These are phyloP conservation scores for Nesometra sesokonis DNA, from an alignment of 35 echinoderm and acorn worm species.

Conservation along the genomic window DNA sequence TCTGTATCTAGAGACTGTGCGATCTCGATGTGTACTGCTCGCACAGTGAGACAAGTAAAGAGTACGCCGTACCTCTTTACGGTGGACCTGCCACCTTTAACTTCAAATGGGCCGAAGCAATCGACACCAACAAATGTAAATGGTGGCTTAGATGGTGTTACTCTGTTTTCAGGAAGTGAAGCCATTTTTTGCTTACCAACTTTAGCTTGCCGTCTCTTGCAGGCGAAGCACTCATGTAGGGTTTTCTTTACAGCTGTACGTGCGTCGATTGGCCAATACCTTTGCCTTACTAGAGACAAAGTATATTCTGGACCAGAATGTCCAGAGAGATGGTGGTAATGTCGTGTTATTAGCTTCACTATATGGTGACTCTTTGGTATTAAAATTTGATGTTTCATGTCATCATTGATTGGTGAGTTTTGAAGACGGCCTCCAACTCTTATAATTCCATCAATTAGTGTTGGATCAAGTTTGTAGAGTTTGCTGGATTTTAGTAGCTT, in stretches of 20 bases:
- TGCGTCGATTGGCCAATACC: background rate
- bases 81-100: background rate
- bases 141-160: background rate
- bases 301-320: background rate
- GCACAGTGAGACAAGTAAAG: slow-evolving; percentile 8
- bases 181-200: slow-evolving; percentile 12
- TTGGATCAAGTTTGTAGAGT: no score
- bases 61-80: slow-evolving; percentile 16
- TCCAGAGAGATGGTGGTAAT: background rate
- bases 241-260: background rate
- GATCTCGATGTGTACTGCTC: slow-evolving; percentile 28
- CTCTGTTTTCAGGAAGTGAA: background rate
- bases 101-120: slow-evolving; percentile 22
- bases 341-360: background rate
- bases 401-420: no score
- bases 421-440: no score
- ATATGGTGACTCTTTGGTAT: background rate
- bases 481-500: background rate
- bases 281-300: background rate
- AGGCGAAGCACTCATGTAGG: background rate
- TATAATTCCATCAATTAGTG: no score
- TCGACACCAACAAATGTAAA: slow-evolving; percentile 32
- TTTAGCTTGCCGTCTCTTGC: background rate
- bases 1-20: slow-evolving; percentile 8
- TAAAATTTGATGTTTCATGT: background rate